These are phyloP conservation scores for Burhinus oedicnemus DNA, from an alignment of 2,113 vertebrate species.

Conservation along the genomic window DNA sequence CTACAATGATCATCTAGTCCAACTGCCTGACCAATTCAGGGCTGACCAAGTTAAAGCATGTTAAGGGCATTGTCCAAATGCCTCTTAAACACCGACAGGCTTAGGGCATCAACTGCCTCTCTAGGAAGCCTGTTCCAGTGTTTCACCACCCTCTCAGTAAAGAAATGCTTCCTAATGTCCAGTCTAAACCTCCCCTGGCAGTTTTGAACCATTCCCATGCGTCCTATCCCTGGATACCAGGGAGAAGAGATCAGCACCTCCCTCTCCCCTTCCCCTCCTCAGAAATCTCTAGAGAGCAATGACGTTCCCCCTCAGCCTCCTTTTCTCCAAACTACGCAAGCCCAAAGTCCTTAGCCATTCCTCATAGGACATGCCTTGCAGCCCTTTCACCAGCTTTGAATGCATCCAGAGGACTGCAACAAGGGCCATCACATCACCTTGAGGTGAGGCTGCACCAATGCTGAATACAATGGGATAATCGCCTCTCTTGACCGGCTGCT, in stretches of 20 bases:
- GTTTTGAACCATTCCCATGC: background rate
- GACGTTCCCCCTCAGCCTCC: background rate
- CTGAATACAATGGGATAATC: background rate
- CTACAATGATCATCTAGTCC: background rate
- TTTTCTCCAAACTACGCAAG: background rate
- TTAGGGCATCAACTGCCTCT: too few relatives aligned
- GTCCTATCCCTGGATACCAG: background rate
- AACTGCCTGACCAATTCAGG: background rate
- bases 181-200: background rate
- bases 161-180: background rate
- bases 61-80: background rate
- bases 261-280: background rate
- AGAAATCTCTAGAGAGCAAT: background rate
- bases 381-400: background rate
- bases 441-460: fast-evolving
- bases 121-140: background rate
- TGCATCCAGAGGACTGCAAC: background rate
- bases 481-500: background rate
- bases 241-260: background rate
- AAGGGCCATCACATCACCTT: background rate
- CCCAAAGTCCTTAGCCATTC: background rate
- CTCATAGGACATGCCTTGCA: background rate
- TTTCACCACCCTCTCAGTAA: background rate
- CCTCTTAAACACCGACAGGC: background rate
- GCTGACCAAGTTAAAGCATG: background rate